Conservation (phyloP, 2,888 invertebrate species). For the Apotomis betuletana region DNA sequence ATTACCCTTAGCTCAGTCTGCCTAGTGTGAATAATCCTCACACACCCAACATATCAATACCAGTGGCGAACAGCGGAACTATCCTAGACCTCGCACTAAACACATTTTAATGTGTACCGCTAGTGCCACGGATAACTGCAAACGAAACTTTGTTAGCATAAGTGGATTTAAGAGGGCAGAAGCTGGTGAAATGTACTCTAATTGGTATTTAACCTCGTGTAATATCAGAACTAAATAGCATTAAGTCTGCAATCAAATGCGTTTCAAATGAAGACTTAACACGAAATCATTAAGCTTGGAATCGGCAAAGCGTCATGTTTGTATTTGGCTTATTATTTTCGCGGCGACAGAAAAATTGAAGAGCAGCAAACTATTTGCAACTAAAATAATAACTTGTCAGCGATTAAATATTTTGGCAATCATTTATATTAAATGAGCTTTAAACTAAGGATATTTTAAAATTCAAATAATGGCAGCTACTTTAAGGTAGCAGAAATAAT, state of each 20-base stretch:
- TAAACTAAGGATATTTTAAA: too few species aligned
- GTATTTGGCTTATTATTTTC: too few species aligned
- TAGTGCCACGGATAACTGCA: background rate
- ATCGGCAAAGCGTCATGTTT: background rate
- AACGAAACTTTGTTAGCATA: slow-evolving; percentile 6
- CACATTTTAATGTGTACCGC: background rate
- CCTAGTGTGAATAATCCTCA: slow-evolving; percentile 19
- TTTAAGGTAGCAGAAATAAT: too few species aligned
- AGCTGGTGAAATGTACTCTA: slow-evolving; percentile 31
- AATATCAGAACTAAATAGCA: background rate
- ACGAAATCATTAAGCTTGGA: background rate
- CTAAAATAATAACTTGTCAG: too few species aligned
- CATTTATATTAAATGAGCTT: too few species aligned
- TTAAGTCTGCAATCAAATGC: background rate
- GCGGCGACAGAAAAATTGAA: too few species aligned
- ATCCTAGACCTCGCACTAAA: background rate
- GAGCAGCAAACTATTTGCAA: too few species aligned
- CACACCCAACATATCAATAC: slow-evolving; percentile 9
- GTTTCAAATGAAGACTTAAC: slow-evolving; percentile 1
- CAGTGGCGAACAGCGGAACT: background rate
- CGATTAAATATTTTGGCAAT: too few species aligned
- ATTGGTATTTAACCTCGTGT: slow-evolving; percentile 37
- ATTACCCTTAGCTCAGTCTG: background rate
- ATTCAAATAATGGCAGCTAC: too few species aligned
- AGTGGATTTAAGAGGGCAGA: slow-evolving; percentile 33